Evolutionary conservation across 2,113 vertebrate genomes (phyloP).

Genomic region (Climacteris rufus): DNA sequence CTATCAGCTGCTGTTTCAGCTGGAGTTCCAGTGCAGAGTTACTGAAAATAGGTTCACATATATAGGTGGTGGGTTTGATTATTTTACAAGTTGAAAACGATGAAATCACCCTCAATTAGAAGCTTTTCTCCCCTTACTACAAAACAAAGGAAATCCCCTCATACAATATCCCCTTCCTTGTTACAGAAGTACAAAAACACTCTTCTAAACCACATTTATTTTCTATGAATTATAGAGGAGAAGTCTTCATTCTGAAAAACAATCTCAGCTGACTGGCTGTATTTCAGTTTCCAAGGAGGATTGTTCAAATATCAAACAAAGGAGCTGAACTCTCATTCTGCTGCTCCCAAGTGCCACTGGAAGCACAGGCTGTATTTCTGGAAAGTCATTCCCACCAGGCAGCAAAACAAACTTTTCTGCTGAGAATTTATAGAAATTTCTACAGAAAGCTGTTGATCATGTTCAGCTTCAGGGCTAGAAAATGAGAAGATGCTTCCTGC

Average conservation of each 20-base stretch:
- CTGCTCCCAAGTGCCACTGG: neutral
- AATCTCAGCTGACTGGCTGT: neutral
- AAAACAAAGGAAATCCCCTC: neutral
- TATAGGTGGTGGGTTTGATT: neutral
- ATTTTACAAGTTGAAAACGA: neutral
- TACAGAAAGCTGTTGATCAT: neutral
- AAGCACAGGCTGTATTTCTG: neutral
- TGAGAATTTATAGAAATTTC: neutral
- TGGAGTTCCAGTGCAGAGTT: neutral
- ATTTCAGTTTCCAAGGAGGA: neutral
- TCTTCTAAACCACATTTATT: neutral
- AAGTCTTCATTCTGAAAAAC: neutral
- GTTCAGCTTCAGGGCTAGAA: neutral
- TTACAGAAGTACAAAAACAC: neutral
- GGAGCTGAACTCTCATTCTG: neutral
- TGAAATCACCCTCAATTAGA: neutral
- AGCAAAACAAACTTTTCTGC: neutral
- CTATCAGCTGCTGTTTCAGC: neutral
- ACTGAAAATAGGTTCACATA: neutral
- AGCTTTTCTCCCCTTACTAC: neutral
- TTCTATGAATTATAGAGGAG: neutral
- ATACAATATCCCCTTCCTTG: neutral
- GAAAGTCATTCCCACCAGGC: neutral
- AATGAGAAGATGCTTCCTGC: neutral
- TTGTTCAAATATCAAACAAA: rapidly evolving